Evolutionary conservation across 2,888 invertebrate species (phyloP), one percentile per base, ranked within the genome.

Genomic region (Agonopterix arenella): DNA sequence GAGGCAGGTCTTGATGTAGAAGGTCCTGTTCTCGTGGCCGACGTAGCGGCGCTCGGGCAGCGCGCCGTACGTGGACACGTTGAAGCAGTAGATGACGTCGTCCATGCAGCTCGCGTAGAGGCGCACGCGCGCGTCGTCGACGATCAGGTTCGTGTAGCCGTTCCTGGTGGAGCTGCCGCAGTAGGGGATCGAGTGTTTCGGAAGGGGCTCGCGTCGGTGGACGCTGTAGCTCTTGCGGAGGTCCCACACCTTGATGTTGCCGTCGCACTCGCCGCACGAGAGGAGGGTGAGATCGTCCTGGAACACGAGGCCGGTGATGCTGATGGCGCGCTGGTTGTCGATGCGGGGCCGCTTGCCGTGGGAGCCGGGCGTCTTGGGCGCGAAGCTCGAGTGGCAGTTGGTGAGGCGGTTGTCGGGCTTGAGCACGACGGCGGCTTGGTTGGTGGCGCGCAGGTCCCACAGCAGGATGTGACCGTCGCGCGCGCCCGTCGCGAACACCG

Each of bases 41-140:
- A 84, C 78, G 68, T 93, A 94, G 46, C 89, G 79, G 63, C 90
- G 91, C 52, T 93, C 76, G 0, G 96, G 95, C 49, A 92, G 76
- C 10, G 91, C 76, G 66, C 90, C 86, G 72, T 93, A 94, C 0
- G 94, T 92, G 2, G 92, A 89, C 48, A 96, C 83, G 73, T 97
- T 96, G 74, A 94, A 97, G 70, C 95, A 93, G 74, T 97, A 97
- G 54, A 98, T 94, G 45, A 92, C 92, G 70, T 94, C 93, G 75
- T 97, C 96, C 90, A 96, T 94, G 76, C 97, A 97, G 77, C 93
- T 96, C 7, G 96, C 97, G 81, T 95, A 97, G 4, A 97, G 79
- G 18, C 91, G 90, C 38, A 92, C 84, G 28, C 92, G 84, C 2
- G 92, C 86, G 8, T 93, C 92, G 73, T 97, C 95, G 52, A 97